Base-by-base conservation (phyloP, 1,140 invertebrate species). In the Diuraphis noxia region DNA sequence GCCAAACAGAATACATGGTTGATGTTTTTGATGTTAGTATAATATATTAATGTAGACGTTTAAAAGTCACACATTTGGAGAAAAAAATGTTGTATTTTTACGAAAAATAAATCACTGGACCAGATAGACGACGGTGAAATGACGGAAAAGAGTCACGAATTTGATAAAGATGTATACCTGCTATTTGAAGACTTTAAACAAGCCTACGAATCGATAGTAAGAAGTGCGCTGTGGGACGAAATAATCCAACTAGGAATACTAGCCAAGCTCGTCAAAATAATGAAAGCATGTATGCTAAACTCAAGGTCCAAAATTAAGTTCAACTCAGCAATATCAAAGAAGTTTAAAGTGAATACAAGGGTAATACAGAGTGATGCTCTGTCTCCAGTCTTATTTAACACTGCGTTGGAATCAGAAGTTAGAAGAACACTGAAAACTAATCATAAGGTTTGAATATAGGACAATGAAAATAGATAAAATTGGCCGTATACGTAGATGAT, bases 1-100 rank as follows among this genome's bases (percentile, higher is more conserved):
- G 40, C 63, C 88, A 89, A 77, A 89, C 36, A 9, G 88, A 72
- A 79, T 89, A 79, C 88, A 89, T 89, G 88, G 41, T 72, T 63
- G 9, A 4, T 63, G 36, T 63, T 19, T 46, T 85, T 40, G 2
- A 2, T 36, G 21, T 41, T 82, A 30, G 40, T 82, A 82, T 17
- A n/a, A n/a, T n/a, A 41, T 40, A 81, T 63, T 63, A 40, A 36
- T 23, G 23, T 36, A 81, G 40, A 40, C 38, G 30, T 0, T 41
- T 82, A 41, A 6, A 25, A 81, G 23, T 81, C 79, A 81, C 23
- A 81, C 79, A 81, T 81, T 82, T 82, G 38, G n/a, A n/a, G 1
- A 79, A 81, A 81, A 38, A 41, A 82, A 41, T 81, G 79, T 30
- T 41, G 13, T 13, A 82, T 41, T 6, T 41, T 38, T 38, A 41